phyloP scores from a whole-genome alignment of 2,797 vertebrate species.

The Natrix natrix region DNA sequence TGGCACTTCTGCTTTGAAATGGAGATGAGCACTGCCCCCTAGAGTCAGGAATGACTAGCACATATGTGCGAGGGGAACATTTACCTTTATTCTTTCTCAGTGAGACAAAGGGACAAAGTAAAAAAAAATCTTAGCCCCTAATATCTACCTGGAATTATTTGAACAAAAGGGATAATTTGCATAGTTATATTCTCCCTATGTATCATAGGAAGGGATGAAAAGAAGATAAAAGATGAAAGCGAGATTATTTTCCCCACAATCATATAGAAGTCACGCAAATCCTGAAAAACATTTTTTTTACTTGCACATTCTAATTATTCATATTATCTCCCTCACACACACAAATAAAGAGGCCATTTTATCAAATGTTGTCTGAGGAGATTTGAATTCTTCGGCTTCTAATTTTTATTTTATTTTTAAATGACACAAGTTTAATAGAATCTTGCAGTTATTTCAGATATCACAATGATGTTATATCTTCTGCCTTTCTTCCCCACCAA shows the following conservation, averaged over 20 bases:
- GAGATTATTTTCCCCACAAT: not conserved
- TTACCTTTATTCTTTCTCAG: not conserved
- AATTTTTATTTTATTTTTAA: not conserved
- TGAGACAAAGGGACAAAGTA: not conserved
- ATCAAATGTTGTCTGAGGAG: not conserved
- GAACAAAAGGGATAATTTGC: not conserved
- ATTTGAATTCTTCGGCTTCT: not conserved
- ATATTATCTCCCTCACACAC: not conserved
- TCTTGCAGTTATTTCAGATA: not conserved
- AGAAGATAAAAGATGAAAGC: not conserved
- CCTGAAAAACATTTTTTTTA: not conserved
- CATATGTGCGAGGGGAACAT: too few relatives aligned
- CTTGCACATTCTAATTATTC: not conserved
- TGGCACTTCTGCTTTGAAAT: too few relatives aligned
- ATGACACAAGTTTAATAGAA: not conserved
- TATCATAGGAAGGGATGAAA: not conserved
- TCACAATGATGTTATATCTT: not conserved
- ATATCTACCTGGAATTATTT: not conserved
- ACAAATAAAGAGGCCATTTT: not conserved
- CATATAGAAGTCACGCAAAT: not conserved
- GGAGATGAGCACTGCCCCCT: too few relatives aligned
- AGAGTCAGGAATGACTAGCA: too few relatives aligned
- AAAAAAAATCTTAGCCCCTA: not conserved
- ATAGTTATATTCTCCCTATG: not conserved
- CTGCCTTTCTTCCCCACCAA: not conserved